phyloP scores from a whole-genome alignment of 2,113 vertebrate genomes.

The Cyanoderma ruficeps region DNA sequence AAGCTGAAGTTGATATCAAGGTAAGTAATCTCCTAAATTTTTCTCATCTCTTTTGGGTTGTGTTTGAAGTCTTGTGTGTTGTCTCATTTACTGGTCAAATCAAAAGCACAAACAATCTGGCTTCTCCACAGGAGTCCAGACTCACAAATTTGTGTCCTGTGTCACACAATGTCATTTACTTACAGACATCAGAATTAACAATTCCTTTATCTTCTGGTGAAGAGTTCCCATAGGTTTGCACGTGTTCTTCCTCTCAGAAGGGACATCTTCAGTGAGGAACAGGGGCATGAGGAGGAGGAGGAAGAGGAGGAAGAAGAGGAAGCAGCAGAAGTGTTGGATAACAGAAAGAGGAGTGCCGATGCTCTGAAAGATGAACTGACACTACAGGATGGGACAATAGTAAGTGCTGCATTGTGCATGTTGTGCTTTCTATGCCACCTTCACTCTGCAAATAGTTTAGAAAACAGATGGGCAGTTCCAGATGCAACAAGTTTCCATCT shows the following conservation, averaged over 20 bases:
- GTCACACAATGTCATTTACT: not conserved
- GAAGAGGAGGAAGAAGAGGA: slow-evolving; percentile 59
- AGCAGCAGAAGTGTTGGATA: slow-evolving; percentile 73
- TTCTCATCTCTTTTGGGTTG: not conserved
- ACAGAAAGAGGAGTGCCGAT: slow-evolving; percentile 73
- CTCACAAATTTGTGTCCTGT: not conserved
- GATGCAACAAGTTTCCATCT: not conserved
- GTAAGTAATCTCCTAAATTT: slow-evolving; percentile 69
- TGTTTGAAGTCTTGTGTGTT: not conserved
- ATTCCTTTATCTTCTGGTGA: slow-evolving; percentile 33
- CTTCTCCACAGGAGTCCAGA: not conserved
- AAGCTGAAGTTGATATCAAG: slow-evolving; percentile 87
- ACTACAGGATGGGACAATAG: slow-evolving; percentile 79
- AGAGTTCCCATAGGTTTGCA: slow-evolving; percentile 83
- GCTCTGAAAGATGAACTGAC: slow-evolving; percentile 66
- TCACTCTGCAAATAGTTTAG: not conserved
- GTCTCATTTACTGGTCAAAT: not conserved
- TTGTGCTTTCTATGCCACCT: not conserved
- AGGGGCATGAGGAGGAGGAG: slow-evolving; percentile 56
- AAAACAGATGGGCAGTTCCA: not conserved
- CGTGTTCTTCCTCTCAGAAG: slow-evolving; percentile 76
- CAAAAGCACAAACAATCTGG: not conserved
- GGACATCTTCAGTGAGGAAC: slow-evolving; percentile 73
- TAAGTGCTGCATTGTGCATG: slow-evolving; percentile 68
- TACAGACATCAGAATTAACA: slow-evolving; percentile 4